Evolutionary conservation across 2,888 invertebrate genomes (phyloP), one percentile per base, ranked within the genome.

Genomic region (Hirtodrosophila histrioides): DNA sequence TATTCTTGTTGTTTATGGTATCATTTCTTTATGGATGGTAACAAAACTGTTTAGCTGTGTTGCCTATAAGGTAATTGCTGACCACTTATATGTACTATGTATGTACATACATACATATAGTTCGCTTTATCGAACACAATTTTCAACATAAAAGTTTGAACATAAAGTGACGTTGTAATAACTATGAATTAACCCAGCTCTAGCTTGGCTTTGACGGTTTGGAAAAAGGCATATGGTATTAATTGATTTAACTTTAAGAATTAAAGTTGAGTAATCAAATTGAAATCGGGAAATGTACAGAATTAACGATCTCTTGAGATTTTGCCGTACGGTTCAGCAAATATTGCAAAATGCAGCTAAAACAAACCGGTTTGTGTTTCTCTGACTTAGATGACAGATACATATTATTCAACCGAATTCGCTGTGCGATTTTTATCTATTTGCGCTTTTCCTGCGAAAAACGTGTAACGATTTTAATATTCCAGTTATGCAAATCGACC

Each of bases 331-430:
- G n/a, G 8, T 4, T 11, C 29, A 7, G 33, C 39, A 27, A 61
- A 49, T 36, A 41, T 63, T 71, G 61, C 61, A 65, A 69, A 45
- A 58, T 41, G 6, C 23, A 64, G 33, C 44, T 44, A 43, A 63
- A 43, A n/a, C 0, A 67, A 79, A 78, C 80, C 51, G 64, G 80
- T 74, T 77, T 12, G 7, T 12, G 9, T 62, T 58, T 31, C 57
- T 17, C 17, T 17, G 17, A 2, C 17, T 17, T 17, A 17, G 17
- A 17, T 17, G 17, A 17, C 17, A 17, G 17, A 17, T 17, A 17
- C 1, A 17, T 17, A 17, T 17, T 17, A 17, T 17, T 17, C 17
- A 17, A 33, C 41, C 8, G 43, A 44, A 55, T 2, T 31, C 23
- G 7, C 9, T 11, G 8, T 7, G 24, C 9, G 35, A 33, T 40